Base-by-base conservation (phyloP, 2,888 invertebrate genomes). In the Hydrotaea diabolus region DNA sequence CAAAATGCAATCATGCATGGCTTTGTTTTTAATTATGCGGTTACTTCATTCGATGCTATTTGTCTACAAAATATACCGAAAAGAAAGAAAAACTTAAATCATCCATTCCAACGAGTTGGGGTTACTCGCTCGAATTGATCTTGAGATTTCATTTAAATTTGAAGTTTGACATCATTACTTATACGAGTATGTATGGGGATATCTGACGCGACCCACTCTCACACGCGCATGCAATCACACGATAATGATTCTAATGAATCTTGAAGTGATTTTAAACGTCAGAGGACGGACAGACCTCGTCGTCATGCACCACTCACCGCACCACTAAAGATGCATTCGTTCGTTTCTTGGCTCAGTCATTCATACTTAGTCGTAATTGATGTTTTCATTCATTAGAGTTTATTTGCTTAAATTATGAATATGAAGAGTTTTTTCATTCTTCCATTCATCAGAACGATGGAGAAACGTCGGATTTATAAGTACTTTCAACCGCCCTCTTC, bases 141-240 rank as follows among this genome's bases (percentile, higher is more conserved):
- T 85, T 82, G 64, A 85, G 85, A 80, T 85, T 85, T 82, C 77
- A 80, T 77, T 82, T 77, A 77, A 85, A 66, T 85, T 81, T 80
- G 72, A 84, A 85, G 66, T 84, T 85, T 85, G 73, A 84, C 81
- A 81, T 84, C 80, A 80, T 84, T 84, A 83, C 72, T 55, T 4
- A 31, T 31, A 31, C n/a, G n/a, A n/a, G n/a, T n/a, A n/a, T n/a
- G n/a, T n/a, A n/a, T n/a, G n/a, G n/a, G n/a, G n/a, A n/a, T 31
- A 31, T 31, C 31, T 7, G 31, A 31, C 66, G 17, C 83, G 7
- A 62, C 39, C 74, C 71, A 57, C 36, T 77, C 21, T 64, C 49
- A 57, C 57, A 26, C 66, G 46, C 43, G 66, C n/a, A 8, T n/a
- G 59, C 23, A 59, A 59, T 59, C 59, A 26, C 1, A 26, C 59